These are phyloP conservation scores for Drosophila neocordata DNA, from an alignment of 1,140 invertebrate genomes.

Conservation along the genomic window DNA sequence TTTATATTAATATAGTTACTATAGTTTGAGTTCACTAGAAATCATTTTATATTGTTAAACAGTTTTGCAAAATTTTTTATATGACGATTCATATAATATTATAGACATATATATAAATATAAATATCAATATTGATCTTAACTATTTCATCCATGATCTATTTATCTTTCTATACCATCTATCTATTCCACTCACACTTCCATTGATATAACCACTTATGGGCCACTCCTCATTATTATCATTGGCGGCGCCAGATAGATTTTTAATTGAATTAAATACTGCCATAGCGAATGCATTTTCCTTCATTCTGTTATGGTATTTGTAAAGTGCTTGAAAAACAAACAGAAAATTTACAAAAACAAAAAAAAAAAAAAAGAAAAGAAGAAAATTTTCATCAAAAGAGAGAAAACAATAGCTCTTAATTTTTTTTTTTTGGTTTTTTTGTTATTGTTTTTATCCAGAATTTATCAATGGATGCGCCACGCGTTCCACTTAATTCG, in stretches of 20 bases:
- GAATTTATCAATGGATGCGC: slow-evolving; percentile 8
- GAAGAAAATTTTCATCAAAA: neutral
- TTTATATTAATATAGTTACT: too few relatives aligned
- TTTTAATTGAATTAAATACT: slow-evolving; percentile 17
- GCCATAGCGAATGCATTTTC: neutral
- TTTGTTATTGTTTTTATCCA: slow-evolving; percentile 4
- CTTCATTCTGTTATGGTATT: neutral
- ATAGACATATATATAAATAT: too few relatives aligned
- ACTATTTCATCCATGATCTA: too few relatives aligned
- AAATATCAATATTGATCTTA: neutral
- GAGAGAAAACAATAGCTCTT: slow-evolving; percentile 3
- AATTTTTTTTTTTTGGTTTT: neutral
- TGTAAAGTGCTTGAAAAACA: slow-evolving; percentile 5
- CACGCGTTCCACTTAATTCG: slow-evolving; percentile 8
- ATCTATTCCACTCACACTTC: too few relatives aligned
- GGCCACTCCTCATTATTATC: neutral
- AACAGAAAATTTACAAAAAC: neutral
- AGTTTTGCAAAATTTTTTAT: too few relatives aligned
- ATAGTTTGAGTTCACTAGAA: too few relatives aligned
- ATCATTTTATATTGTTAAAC: too few relatives aligned
- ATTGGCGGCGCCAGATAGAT: slow-evolving; percentile 19
- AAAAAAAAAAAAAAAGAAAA: neutral
- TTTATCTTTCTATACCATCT: too few relatives aligned
- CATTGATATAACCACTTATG: too few relatives aligned
- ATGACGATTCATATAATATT: too few relatives aligned